These are phyloP conservation scores for Cyphomyrus plagiostoma DNA, from an alignment of 2,113 vertebrate genomes.

Conservation along the genomic window DNA sequence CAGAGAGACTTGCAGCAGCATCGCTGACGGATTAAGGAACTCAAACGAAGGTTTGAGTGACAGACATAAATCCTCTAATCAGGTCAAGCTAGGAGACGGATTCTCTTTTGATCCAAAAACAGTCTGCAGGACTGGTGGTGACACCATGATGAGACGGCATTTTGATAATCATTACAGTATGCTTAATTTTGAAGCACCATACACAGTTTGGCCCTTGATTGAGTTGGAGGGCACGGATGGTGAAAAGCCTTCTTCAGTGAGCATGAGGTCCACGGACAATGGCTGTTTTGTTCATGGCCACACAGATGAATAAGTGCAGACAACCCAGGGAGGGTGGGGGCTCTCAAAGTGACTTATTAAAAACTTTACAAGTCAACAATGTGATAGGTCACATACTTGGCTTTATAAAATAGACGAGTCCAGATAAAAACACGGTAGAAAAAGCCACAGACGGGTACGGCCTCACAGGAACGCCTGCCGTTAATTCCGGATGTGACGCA, in stretches of 20 bases:
- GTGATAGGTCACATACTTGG: neutral
- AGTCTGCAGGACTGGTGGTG: neutral
- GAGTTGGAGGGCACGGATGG: neutral
- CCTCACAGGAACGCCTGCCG: neutral
- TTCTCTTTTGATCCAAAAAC: neutral
- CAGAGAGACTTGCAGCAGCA: neutral
- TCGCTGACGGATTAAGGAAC: neutral
- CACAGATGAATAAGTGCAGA: constrained; percentile 22
- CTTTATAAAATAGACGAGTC: neutral
- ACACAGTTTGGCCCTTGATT: constrained; percentile 4
- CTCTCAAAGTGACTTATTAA: neutral
- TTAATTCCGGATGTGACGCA: neutral
- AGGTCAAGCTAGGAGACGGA: constrained; percentile 5
- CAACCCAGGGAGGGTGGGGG: neutral
- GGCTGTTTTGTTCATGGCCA: neutral
- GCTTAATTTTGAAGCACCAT: constrained; percentile 11
- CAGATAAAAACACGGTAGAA: neutral
- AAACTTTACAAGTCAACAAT: constrained; percentile 4
- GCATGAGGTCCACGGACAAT: constrained; percentile 11
- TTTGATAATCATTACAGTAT: neutral
- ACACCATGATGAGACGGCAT: neutral
- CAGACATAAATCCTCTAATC: neutral
- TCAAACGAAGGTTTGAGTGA: neutral
- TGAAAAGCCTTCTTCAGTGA: neutral
- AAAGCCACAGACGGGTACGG: neutral